Evolutionary conservation across 2,888 invertebrate species (phyloP), one percentile per base, ranked within the genome.

Genomic region (Rutpela maculata): DNA sequence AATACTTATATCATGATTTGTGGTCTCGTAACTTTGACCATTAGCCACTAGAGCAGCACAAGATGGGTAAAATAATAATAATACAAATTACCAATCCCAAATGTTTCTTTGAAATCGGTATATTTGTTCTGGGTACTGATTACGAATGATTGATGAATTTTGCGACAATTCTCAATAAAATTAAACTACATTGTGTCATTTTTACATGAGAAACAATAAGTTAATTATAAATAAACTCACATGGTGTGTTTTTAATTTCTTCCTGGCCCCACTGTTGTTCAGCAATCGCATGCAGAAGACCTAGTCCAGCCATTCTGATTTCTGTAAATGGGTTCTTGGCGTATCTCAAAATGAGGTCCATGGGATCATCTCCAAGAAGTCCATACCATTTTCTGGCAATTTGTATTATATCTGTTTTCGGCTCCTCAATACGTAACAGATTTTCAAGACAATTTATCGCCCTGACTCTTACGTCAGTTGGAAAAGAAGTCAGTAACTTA

Each of bases 321-420:
- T 98, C 97, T 0, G 93, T 90, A 86, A 98, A 97, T 9, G 98
- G 97, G 89, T 95, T 96, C 79, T 93, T 93, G 0, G 88, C 88
- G 81, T 89, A 88, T 80, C 85, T 84, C 76, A 89, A 78, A 65
- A 96, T 89, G 57, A 93, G 88, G 75, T 93, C 92, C 87, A 94
- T 92, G 0, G 95, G 91, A 76, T 91, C 89, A 1, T 90, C 87
- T 12, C 90, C 89, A 11, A 95, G 88, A 15, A 88, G 84, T 17
- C 88, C 87, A 85, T 93, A 95, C 95, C 95, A 95, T 19, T 90
- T 89, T 81, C 92, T 91, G 0, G 93, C 91, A 2, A 94, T 88
- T 86, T 88, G 90, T 90, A 82, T 90, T 0, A 91, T 88, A 74
- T 90, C 89, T 59, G 84, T 83, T 11, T 91, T 89, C 56, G 90